Conservation (phyloP, 1,140 invertebrate species). For the Hormaphis cornu region DNA sequence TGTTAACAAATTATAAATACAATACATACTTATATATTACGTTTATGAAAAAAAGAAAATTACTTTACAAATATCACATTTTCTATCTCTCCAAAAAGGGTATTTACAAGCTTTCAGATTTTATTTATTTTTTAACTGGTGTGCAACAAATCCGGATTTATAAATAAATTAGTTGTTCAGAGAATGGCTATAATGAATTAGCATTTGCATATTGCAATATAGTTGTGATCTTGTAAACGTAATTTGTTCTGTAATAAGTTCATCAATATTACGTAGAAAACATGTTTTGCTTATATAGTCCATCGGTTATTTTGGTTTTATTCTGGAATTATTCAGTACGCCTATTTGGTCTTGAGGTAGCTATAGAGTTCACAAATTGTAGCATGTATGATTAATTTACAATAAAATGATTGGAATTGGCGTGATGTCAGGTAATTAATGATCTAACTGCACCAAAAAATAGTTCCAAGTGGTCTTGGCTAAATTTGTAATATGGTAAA, state of each 20-base stretch:
- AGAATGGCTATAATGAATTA: conserved; percentile 7
- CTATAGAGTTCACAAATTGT: conserved; percentile 21
- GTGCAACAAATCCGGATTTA: conserved; percentile 25
- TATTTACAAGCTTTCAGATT: not conserved
- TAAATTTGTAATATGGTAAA: conserved; percentile 34
- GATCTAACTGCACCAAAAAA: conserved; percentile 35
- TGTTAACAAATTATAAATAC: too few relatives aligned
- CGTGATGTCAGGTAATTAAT: conserved; percentile 33
- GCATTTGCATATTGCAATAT: not conserved
- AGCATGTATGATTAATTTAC: conserved; percentile 28
- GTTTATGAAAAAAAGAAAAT: too few relatives aligned
- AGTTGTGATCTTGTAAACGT: conserved; percentile 19
- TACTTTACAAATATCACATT: too few relatives aligned
- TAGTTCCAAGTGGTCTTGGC: conserved; percentile 36
- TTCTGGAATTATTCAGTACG: conserved; percentile 4
- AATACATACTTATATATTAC: too few relatives aligned
- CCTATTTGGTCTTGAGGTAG: conserved; percentile 19
- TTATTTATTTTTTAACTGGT: conserved; percentile 10
- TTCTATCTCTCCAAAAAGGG: not conserved
- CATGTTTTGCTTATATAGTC: not conserved
- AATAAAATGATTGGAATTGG: conserved; percentile 7
- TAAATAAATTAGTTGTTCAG: conserved; percentile 20
- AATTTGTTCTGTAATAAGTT: conserved; percentile 10
- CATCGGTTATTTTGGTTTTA: not conserved
- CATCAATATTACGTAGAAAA: conserved; percentile 7